Base-by-base conservation (phyloP, 2,113 vertebrate species). In the Miniopterus natalensis region DNA sequence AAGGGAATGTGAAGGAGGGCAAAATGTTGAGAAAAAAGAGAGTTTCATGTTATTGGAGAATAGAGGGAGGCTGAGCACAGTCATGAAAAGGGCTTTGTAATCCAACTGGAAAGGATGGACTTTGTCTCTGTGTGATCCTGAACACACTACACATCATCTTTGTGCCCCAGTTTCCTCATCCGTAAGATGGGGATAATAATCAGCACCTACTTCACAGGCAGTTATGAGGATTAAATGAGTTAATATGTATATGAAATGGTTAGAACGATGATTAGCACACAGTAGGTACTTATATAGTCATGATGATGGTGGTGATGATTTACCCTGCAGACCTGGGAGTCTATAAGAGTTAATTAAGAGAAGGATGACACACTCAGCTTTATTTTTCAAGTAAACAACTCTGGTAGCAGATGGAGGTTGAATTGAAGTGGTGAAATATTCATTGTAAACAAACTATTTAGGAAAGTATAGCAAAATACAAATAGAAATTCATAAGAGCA, bases 351-450 rank as follows among this genome's bases (percentile, higher is more conserved):
- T 63, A 51, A 65, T 68, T 66, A 66, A 80, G 73, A 53, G 40
- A 51, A 3, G 8, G 47, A 21, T 65, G 29, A 8, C 4, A 42
- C 31, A 17, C 27, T 79, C 42, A 20, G 20, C 17, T 85, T 55
- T 63, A 68, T 61, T 89, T 75, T 79, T 29, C 55, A 91, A 88
- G 71, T 51, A 74, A 90, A 66, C 40, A 94, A 71, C 15, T 61
- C 68, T 29, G 49, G 20, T n/a, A 68, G 47, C 36, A 29, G 3
- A 25, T 27, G 17, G 61, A 65, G 29, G 45, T 55, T 94, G 75
- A 88, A n/a, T 8, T 79, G 21, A 89, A 92, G 9, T 63, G 59
- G 40, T 59, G 40, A 73, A 77, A 27, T 31, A 47, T 57, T 40
- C 40, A n/a, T 20, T 61, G 2, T 70, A 36, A 92, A 74, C 57